These are phyloP conservation scores for Acleris literana DNA, from an alignment of 2,888 invertebrate species.

Conservation along the genomic window DNA sequence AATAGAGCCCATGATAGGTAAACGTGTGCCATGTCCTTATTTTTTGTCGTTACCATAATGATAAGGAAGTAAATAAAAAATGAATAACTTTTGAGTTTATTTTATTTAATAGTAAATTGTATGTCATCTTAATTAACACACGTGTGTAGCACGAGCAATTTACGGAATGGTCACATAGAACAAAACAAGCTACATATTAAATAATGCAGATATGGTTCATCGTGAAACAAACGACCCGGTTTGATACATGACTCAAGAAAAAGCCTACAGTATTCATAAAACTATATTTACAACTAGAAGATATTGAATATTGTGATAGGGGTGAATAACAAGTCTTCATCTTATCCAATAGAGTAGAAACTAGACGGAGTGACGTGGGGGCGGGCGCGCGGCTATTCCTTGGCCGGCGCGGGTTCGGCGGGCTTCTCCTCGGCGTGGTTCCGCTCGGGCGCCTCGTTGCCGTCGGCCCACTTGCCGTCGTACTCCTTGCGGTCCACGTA, in stretches of 20 bases:
- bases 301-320: constrained; percentile 28
- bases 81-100: constrained; percentile 1
- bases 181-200: constrained; percentile 18
- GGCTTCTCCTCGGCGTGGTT: constrained; percentile 66
- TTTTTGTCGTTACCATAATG: too few species aligned
- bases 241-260: constrained; percentile 15
- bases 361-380: constrained; percentile 7
- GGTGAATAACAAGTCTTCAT: constrained; percentile 36
- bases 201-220: constrained; percentile 8
- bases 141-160: constrained; percentile 22
- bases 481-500: constrained; percentile 86
- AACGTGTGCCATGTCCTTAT: too few species aligned
- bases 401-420: constrained; percentile 61
- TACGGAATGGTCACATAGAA: constrained; percentile 27
- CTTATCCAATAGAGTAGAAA: constrained; percentile 32
- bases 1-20: too few species aligned
- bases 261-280: constrained; percentile 35
- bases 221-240: constrained; percentile 4
- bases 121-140: constrained; percentile 26
- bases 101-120: constrained; percentile 24
- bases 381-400: constrained; percentile 56
- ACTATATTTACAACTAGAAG: constrained; percentile 42
- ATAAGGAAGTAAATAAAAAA: neutral
- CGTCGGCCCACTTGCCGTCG: constrained; percentile 87
- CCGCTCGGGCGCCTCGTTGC: constrained; percentile 73